These are phyloP conservation scores for Gobio occitaniae DNA, from an alignment of 2,797 vertebrate genomes.

Conservation along the genomic window DNA sequence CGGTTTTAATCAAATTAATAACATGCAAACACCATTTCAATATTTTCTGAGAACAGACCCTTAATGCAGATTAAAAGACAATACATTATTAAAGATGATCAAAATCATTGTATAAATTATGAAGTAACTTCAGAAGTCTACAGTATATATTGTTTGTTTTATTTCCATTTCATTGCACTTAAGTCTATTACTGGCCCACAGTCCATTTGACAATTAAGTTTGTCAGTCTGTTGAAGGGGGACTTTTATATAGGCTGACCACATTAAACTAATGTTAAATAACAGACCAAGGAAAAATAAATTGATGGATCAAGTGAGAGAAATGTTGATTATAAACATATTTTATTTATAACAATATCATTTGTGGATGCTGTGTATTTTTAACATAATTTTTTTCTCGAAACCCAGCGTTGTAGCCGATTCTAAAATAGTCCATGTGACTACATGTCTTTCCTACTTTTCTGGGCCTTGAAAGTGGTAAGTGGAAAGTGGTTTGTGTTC, in stretches of 20 bases:
- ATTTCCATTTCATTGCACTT: background rate
- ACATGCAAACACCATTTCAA: background rate
- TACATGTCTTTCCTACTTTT: too few species aligned
- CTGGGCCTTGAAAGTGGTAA: too few species aligned
- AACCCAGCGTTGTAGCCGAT: too few species aligned
- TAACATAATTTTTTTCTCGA: too few species aligned
- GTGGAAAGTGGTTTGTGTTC: too few species aligned
- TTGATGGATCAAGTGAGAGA: background rate
- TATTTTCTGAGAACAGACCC: background rate
- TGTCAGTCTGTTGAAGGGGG: background rate
- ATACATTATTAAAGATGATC: background rate
- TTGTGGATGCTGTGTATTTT: too few species aligned
- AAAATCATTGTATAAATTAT: background rate
- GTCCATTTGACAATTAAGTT: background rate
- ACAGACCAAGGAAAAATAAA: background rate
- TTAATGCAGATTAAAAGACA: background rate
- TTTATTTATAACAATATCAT: too few species aligned
- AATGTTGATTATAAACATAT: background rate
- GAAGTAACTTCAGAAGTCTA: background rate
- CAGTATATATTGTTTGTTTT: background rate
- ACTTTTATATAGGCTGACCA: background rate
- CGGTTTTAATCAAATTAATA: background rate
- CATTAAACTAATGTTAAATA: background rate
- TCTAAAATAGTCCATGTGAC: too few species aligned
- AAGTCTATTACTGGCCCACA: background rate